phyloP scores from a whole-genome alignment of 2,797 vertebrate genomes.

The Mormyrops boulengeri region DNA sequence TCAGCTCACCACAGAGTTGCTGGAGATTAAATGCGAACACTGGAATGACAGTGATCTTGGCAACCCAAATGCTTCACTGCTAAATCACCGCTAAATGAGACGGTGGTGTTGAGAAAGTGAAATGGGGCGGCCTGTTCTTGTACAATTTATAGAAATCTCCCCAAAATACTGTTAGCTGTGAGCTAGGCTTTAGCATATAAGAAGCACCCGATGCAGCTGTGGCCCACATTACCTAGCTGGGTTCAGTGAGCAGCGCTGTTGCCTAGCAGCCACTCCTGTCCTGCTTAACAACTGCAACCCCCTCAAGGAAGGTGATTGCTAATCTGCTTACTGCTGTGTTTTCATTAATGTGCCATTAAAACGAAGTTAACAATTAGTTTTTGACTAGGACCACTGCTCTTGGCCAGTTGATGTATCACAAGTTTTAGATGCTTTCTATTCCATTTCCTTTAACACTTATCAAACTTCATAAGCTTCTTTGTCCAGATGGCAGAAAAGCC shows the following conservation, averaged over 20 bases:
- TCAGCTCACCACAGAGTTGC: neutral
- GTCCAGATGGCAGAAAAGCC: neutral
- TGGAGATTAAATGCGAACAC: neutral
- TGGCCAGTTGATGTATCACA: neutral
- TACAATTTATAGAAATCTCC: conserved; percentile 1
- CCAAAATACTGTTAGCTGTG: conserved; percentile 1
- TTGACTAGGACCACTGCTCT: neutral
- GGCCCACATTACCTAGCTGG: neutral
- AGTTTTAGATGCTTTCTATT: neutral
- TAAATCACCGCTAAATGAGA: neutral
- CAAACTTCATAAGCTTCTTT: neutral
- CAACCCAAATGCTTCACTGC: neutral
- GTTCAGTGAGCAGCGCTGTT: neutral
- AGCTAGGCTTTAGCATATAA: neutral
- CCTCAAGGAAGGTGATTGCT: neutral
- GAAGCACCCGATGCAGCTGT: neutral
- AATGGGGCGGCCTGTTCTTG: neutral
- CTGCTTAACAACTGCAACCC: neutral
- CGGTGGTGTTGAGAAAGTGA: neutral
- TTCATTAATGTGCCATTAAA: conserved; percentile 1
- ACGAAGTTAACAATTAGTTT: neutral
- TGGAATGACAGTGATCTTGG: neutral
- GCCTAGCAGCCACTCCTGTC: conserved; percentile 2
- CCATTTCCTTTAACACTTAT: neutral
- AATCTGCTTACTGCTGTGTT: neutral